Base-by-base conservation (phyloP, 2,113 vertebrate genomes). In the Mastomys natalensis region DNA sequence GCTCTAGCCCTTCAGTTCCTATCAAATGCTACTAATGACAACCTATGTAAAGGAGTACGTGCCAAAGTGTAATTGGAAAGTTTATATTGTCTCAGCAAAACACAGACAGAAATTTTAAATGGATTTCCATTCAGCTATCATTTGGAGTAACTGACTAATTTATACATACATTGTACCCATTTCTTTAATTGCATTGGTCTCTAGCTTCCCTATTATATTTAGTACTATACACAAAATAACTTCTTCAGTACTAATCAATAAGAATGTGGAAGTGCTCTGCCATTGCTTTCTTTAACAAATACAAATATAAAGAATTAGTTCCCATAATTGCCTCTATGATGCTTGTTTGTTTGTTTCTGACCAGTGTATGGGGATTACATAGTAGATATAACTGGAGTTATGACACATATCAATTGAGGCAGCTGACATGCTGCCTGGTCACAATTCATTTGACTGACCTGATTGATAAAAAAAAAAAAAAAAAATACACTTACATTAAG, bases 81-180 rank as follows among this genome's bases (percentile, higher is more conserved):
- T 60, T 70, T 40, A 31, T 73, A 85, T 80, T 86, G 4, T 77
- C 10, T 90, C 15, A 86, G 40, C 10, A 87, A 85, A 89, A 73
- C 2, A 55, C 34, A 26, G 29, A 81, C 51, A 51, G 45, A 48
- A 91, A 60, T 15, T 73, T 64, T 87, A 91, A 72, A 1, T 68
- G 7, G n/a, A 8, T 53, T 87, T 43, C 55, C 16, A 89, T 58
- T 37, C 62, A 10, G n/a, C 1, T 85, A 51, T 77, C 77, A 89
- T 70, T 84, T 62, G 40, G 11, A 84, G 34, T 78, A 87, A 93
- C 76, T 87, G 53, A 66, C 51, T 73, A 76, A 26, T 77, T 96
- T 60, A 64, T 2, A 84, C 15, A 64, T 0, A 88, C 0, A 17
- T 17, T 85, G 7, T 51, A 34, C 77, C 13, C 10, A 45, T 88